Percentiles rank a stretch among this genome's conserved stretches.
Evolutionary conservation across 64 coral and sea anemone genomes (phyloP).

Genomic region (Actinia equina): DNA sequence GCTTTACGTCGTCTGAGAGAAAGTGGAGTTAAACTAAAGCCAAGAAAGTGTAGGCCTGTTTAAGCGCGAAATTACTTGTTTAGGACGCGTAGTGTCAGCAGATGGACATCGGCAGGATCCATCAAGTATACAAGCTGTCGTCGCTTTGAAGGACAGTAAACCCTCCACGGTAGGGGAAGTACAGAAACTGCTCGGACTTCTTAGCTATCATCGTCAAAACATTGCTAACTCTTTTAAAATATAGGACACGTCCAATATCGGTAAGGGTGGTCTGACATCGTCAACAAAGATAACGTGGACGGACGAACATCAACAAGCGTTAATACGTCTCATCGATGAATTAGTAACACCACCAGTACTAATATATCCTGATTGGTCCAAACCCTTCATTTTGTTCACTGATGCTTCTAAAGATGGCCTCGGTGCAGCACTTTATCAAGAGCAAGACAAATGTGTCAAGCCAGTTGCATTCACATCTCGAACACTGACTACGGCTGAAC

Average conservation of each 20-base stretch:
- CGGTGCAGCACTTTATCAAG: conserved; percentile 21
- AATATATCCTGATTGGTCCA: conserved; percentile 30
- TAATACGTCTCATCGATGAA: background rate
- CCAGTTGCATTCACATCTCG: conserved; percentile 1
- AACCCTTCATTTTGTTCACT: conserved; percentile 6
- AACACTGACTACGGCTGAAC: conserved; percentile 22
- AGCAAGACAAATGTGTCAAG: conserved; percentile 7
- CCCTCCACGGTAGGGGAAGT: background rate
- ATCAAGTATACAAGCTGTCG: conserved; percentile 35
- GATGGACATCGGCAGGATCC: conserved; percentile 52
- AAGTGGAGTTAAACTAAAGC: too few species aligned
- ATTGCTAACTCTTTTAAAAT: conserved; percentile 13
- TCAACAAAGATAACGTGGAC: conserved; percentile 11
- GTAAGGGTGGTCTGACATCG: conserved; percentile 13
- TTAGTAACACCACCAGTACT: conserved; percentile 38
- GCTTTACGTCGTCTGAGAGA: background rate
- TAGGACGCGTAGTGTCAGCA: conserved; percentile 43
- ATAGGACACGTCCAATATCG: background rate
- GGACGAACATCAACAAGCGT: conserved; percentile 8
- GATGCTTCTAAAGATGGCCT: conserved; percentile 41
- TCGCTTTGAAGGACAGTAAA: conserved; percentile 8
- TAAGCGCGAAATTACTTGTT: background rate
- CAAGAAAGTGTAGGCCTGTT: too few species aligned
- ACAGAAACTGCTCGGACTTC: background rate
- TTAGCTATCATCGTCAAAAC: conserved; percentile 21